Conservation (phyloP, 2,888 invertebrate genomes). For the Vanessa cardui region DNA sequence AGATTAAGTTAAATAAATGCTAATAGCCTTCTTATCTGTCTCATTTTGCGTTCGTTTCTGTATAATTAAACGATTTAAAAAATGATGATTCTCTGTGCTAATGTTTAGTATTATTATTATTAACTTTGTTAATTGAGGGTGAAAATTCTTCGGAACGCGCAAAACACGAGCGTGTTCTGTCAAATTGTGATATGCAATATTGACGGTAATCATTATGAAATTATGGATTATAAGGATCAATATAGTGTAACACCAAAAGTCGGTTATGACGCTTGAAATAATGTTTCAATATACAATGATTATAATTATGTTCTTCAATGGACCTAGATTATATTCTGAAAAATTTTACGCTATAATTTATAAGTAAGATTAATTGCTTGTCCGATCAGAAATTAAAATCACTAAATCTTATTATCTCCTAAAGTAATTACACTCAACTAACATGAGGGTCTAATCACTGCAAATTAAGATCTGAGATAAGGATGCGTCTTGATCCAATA, state of each 20-base stretch:
- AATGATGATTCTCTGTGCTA: not conserved
- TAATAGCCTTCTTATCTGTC: conserved; percentile 1
- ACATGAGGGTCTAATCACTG: not conserved
- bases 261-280: too few species aligned
- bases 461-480: not conserved
- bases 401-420: not conserved
- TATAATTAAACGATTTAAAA: conserved; percentile 5
- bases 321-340: too few species aligned
- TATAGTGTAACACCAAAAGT: too few species aligned
- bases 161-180: too few species aligned
- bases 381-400: not conserved
- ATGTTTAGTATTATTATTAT: conserved; percentile 3
- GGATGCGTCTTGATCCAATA: not conserved
- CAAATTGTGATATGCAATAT: too few species aligned
- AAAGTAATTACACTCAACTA: not conserved
- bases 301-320: too few species aligned
- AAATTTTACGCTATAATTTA: too few species aligned
- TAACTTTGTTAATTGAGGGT: not conserved
- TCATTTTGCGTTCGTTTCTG: not conserved
- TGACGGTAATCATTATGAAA: too few species aligned
- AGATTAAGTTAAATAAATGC: conserved; percentile 6
- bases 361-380: too few species aligned
- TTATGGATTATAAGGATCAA: too few species aligned
- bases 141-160: too few species aligned
- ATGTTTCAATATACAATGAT: too few species aligned